Conservation (phyloP, 2,888 invertebrate species). For the Chouioia cunea region DNA sequence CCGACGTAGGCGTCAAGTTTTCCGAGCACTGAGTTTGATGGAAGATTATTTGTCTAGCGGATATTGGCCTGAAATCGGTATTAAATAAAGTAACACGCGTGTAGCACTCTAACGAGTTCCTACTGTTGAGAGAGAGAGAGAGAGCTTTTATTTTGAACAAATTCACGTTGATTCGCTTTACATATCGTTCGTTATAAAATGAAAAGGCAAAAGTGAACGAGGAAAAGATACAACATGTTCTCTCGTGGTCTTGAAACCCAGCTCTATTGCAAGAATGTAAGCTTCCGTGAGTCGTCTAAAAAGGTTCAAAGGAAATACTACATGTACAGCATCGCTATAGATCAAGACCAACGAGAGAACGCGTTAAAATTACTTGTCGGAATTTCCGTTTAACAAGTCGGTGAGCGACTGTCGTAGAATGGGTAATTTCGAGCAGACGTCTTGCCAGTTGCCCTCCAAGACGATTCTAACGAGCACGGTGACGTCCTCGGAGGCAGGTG, state of each 20-base stretch:
- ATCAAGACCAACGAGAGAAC: neutral
- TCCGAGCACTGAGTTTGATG: constrained; percentile 60
- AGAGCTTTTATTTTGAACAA: neutral
- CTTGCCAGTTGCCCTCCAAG: constrained; percentile 57
- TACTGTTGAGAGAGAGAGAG: too few relatives aligned
- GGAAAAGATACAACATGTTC: neutral
- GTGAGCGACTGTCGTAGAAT: constrained; percentile 55
- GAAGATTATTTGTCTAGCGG: constrained; percentile 57
- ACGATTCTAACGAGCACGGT: constrained; percentile 58
- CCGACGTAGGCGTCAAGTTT: constrained; percentile 40
- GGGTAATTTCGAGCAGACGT: constrained; percentile 58
- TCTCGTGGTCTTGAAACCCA: too few relatives aligned
- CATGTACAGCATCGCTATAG: neutral
- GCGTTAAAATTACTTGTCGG: constrained; percentile 47
- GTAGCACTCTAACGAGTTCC: too few relatives aligned
- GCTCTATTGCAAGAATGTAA: too few relatives aligned
- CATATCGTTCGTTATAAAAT: neutral
- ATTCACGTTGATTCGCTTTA: neutral
- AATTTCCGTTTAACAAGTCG: constrained; percentile 52
- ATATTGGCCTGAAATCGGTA: constrained; percentile 55
- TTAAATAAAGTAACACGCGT: neutral
- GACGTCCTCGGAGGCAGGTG: constrained; percentile 49
- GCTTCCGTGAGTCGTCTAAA: too few relatives aligned
- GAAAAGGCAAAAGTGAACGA: neutral
- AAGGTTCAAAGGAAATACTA: too few relatives aligned